Base-by-base conservation (phyloP, 2,113 vertebrate species). In the Ammodytes marinus region DNA sequence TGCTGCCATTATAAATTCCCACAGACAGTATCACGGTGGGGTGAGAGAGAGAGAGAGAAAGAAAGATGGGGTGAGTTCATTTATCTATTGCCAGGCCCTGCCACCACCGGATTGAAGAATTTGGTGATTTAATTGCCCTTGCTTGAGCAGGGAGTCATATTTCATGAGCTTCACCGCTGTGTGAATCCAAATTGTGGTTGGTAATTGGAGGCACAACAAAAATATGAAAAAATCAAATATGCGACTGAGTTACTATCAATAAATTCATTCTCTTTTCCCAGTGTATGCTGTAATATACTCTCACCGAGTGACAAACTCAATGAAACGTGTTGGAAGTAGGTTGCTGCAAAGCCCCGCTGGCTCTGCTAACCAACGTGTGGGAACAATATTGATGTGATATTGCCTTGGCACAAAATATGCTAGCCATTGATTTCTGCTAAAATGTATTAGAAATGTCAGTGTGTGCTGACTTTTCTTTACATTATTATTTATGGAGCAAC, bases 91-190 rank as follows among this genome's bases (percentile, higher is more conserved):
- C 71, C 61, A 67, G 85, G 84, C 74, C 46, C 74, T 72, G 68
- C 27, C 8, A 43, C 57, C 49, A 10, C 58, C 37, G 65, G 60
- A 39, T 50, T 80, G 57, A 75, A 73, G 60, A 65, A 78, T 82
- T 15, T 66, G 53, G 82, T 70, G 69, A 81, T 88, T 89, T 90
- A 82, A 89, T 86, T 88, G 63, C 47, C 73, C 42, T 63, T 81
- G 68, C 68, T 13, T 45, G 14, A 83, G 5, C 68, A 82, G 27
- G 61, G 55, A 83, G 71, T 64, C 77, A 74, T 86, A 85, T 81
- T 87, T 86, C 64, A 83, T 52, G 17, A 27, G 54, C 72, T 57
- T 74, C 13, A 15, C 54, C 75, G 37, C 54, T 39, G 47, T 77
- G 68, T 53, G 77, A 88, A 87, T 86, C 61, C 75, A 82, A 27